These are phyloP conservation scores for Ligdia adustata DNA, from an alignment of 2,888 invertebrate species.

Conservation along the genomic window DNA sequence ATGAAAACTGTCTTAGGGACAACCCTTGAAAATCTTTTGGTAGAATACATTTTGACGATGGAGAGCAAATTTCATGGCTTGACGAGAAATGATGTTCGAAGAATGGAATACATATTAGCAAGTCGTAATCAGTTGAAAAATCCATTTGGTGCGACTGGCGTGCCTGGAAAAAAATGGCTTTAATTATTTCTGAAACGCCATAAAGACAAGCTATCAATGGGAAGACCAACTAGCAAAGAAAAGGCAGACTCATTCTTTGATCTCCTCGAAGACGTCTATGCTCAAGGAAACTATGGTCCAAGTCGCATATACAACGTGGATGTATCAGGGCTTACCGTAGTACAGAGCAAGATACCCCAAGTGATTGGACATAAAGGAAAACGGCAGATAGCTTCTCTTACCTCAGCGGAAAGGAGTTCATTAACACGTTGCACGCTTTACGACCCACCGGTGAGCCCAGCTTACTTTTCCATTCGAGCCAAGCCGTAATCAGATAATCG, in stretches of 20 bases:
- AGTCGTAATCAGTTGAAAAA: no score
- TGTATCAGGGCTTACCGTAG: constrained; percentile 35
- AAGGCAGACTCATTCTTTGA: constrained; percentile 28
- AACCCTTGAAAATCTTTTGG: no score
- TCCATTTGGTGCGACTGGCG: no score
- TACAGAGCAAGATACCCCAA: constrained; percentile 37
- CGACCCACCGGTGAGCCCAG: constrained; percentile 8
- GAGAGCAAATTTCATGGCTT: no score
- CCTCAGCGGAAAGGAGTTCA: constrained; percentile 42
- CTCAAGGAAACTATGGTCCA: constrained; percentile 26
- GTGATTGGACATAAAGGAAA: constrained; percentile 32
- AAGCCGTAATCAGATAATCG: constrained; percentile 19
- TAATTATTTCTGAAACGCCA: no score
- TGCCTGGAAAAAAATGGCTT: no score
- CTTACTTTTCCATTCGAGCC: constrained; percentile 15
- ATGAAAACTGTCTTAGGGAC: no score
- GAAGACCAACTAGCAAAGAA: no score
- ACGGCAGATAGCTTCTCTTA: constrained; percentile 27
- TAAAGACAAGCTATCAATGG: no score
- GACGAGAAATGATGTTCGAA: no score
- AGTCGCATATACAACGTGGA: constrained; percentile 35
- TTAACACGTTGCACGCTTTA: constrained; percentile 20
- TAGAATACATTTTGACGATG: no score
- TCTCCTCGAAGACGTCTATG: constrained; percentile 29
- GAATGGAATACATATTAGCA: no score